Base-by-base conservation (phyloP, 2,797 vertebrate species). In the Darevskia mixta region DNA sequence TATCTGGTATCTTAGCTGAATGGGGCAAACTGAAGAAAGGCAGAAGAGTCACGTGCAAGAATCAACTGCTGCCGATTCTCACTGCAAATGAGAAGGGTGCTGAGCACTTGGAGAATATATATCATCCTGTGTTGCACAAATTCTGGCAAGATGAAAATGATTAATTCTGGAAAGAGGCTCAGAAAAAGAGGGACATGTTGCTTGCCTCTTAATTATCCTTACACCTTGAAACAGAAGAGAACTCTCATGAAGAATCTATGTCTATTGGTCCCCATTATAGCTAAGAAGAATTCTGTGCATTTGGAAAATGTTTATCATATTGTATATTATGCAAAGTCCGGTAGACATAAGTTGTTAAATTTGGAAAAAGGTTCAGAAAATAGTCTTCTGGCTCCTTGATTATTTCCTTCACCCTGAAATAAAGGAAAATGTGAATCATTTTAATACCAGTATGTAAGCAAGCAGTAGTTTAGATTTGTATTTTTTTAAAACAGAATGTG, bases 281-380 rank as follows among this genome's bases (percentile, higher is more conserved):
- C 13, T 87, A 66, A 69, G 90, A 69, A 75, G 17, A 2, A 23
- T 83, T 79, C 66, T 90, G 55, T 64, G 80, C 15, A 25, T 92
- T 72, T 58, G 92, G 93, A 0, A 96, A 87, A 84, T 95, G 64
- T 1, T 87, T 90, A 43, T 41, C 0, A 0, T 69, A 85, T 58
- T 93, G 15, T 77, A 89, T 94, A 61, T 92, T 9, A 77, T 1
- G 15, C 79, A 97, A 90, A 80, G n/a, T 76, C 7, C 58, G 92
- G n/a, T 96, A 96, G 86, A 95, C 91, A 2, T 96, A 92, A 32
- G 96, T 87, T 55, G 95, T 89, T 64, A 97, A 92, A 84, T 93
- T 79, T 15, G 97, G 97, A 79, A 97, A 97, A 18, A 2, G 35
- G 75, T 77, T 13, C 93, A 95, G 89, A 91, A 97, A 96, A 93